phyloP scores from a whole-genome alignment of 2,113 vertebrate species.

The Sitta europaea region DNA sequence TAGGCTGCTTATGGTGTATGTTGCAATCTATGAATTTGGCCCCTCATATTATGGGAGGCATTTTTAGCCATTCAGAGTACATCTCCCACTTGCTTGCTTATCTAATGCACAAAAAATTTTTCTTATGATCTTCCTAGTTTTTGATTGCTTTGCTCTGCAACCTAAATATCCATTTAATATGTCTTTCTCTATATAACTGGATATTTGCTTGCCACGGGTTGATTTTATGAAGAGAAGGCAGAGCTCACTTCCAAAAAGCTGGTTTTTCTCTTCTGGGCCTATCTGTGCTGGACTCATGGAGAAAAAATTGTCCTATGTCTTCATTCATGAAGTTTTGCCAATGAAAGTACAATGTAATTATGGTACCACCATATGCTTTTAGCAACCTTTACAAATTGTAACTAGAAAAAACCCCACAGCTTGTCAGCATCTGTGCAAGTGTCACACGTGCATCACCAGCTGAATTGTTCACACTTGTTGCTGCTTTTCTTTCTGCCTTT shows the following conservation, averaged over 20 bases:
- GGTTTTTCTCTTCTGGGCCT: neutral
- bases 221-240: neutral
- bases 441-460: neutral
- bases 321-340: neutral
- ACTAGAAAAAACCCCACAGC: accelerated
- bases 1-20: neutral
- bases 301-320: neutral
- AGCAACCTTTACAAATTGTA: neutral
- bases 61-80: neutral
- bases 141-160: neutral
- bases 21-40: neutral
- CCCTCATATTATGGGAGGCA: neutral
- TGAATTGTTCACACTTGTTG: neutral
- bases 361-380: neutral
- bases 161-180: neutral
- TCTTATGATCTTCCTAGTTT: neutral
- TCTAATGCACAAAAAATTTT: neutral
- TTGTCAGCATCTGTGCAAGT: neutral
- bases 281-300: neutral
- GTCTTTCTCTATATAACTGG: neutral
- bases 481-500: constrained; percentile 15
- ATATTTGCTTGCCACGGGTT: neutral
- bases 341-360: neutral
- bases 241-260: neutral
- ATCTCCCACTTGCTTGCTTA: neutral